Evolutionary conservation across 37 sponge, comb jelly and placozoan species (phyloP), one percentile per base, ranked within the genome.

Genomic region (Theonella swinhoei): DNA sequence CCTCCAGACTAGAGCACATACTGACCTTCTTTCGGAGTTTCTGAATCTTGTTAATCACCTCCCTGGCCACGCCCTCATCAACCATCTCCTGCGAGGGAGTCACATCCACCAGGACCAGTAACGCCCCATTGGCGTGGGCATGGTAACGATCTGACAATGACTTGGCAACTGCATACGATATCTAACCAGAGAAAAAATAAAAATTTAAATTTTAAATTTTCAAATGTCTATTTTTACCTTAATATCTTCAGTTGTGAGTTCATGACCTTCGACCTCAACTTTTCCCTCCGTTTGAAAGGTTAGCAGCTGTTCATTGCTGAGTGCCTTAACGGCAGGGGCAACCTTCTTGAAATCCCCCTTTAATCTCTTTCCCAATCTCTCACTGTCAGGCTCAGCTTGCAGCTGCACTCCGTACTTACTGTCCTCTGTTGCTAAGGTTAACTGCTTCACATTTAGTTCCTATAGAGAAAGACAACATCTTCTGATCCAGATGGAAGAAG

Each of bases 21-120:
- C 54, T 29, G 17, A 92, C 93, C 81, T 92, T 92, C 83, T 98
- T 98, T 76, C 99, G 91, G 54, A 98, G 87, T 71, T 92, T 91
- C 85, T 98, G 99, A 35, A 98, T 90, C 60, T 89, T 91, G 91
- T 98, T 98, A 64, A 96, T 80, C 41, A 96, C 94, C 76, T 96
- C 99, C 39, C 99, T 79, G 3, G 97, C 91, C 23, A 93, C 76
- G 1, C 99, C 99, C 80, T 98, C 99, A 20, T 94, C 89, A 68
- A 98, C 29, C 93, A 98, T 92, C 58, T 88, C 88, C 76, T 91
- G 88, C 22, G 85, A 86, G 32, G 93, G 92, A 4, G 95, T 92
- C 37, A 82, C 73, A 80, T 96, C 91, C 77, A 98, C 72, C 26
- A 98, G 84, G 8, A 98, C 95, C 60, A 98, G 86, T 32, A 98